Evolutionary conservation across 2,113 vertebrate species (phyloP).

Genomic region (Paratilapia polleni): DNA sequence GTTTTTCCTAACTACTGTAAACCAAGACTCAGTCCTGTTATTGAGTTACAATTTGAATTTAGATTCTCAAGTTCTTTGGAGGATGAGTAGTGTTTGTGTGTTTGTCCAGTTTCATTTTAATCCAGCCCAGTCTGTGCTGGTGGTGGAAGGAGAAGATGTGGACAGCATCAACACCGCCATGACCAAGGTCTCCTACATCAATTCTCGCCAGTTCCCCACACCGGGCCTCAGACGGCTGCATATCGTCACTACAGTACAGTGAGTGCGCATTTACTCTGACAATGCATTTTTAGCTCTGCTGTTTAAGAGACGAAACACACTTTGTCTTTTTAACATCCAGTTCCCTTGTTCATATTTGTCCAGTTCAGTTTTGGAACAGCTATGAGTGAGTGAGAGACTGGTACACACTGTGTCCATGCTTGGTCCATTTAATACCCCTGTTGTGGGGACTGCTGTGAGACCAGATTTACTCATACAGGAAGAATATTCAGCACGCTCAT

Average conservation of each 20-base stretch:
- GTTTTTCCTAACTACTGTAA: not conserved
- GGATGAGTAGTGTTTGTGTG: not conserved
- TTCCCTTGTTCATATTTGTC: not conserved
- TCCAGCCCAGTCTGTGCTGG: constrained; percentile 94
- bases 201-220: constrained; percentile 95
- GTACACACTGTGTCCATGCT: too few relatives aligned
- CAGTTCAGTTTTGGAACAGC: not conserved
- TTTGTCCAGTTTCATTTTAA: constrained; percentile 93
- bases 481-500: not conserved
- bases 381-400: not conserved
- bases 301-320: not conserved
- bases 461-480: not conserved
- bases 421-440: too few relatives aligned
- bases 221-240: constrained; percentile 87
- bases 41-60: not conserved
- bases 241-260: constrained; percentile 94
- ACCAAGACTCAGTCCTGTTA: not conserved
- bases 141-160: constrained; percentile 94
- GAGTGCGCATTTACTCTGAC: constrained; percentile 17
- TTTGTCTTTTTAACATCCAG: not conserved
- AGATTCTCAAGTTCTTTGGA: not conserved
- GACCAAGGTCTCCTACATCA: constrained; percentile 96
- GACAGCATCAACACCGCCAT: constrained; percentile 92
- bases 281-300: not conserved
- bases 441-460: not conserved